Conservation (phyloP, 2,888 invertebrate genomes). For the Charanyca ferruginea region DNA sequence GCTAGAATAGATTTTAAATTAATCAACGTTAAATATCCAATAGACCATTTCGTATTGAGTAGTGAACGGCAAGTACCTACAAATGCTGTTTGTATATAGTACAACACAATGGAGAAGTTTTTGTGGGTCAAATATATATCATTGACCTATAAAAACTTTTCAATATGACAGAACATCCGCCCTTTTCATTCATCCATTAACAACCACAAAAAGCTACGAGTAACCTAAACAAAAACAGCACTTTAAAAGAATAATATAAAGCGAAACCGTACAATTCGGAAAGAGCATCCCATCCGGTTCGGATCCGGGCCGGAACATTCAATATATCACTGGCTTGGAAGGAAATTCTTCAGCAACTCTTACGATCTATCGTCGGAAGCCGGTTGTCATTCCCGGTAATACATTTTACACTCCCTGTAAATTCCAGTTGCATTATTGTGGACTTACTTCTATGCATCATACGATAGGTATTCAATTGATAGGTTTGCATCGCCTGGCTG, state of each 20-base stretch:
- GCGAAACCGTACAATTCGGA: constrained; percentile 29
- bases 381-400: constrained; percentile 33
- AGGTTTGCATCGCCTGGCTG: background rate
- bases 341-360: constrained; percentile 48
- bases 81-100: no score
- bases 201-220: constrained; percentile 8
- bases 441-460: background rate
- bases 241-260: constrained; percentile 47
- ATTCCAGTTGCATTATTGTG: constrained; percentile 22
- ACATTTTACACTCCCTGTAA: constrained; percentile 21
- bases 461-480: constrained; percentile 4
- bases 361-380: constrained; percentile 35
- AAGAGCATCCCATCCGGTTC: constrained; percentile 49
- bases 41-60: no score
- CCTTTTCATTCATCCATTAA: constrained; percentile 18
- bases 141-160: background rate
- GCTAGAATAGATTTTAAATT: no score
- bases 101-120: no score
- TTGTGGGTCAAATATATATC: background rate
- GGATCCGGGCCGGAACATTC: constrained; percentile 57
- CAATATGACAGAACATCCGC: constrained; percentile 10
- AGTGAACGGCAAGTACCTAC: no score
- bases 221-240: constrained; percentile 29
- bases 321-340: constrained; percentile 59
- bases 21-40: no score